A percentile compares a stretch with the other conserved stretches of the same genome.
Conservation (phyloP, 2,797 vertebrate genomes). For the Acanthornis magna region DNA sequence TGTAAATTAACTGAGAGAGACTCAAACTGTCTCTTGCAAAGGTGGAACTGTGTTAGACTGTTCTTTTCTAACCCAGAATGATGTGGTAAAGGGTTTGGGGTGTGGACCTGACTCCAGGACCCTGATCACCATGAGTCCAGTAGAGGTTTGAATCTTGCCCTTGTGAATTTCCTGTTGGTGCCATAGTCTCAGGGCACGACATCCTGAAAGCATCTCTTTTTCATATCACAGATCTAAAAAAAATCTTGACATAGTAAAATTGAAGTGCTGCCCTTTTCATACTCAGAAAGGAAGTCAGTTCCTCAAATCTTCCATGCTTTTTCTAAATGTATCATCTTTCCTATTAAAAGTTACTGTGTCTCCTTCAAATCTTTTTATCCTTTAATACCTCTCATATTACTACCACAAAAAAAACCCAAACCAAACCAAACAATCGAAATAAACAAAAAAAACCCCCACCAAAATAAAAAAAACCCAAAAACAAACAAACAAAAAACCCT, state of each 20-base stretch:
- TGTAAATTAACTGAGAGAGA: not conserved
- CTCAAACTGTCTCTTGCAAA: not conserved
- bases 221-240: not conserved
- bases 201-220: not conserved
- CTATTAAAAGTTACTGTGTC: not conserved
- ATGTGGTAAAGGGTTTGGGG: not conserved
- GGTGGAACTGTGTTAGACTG: not conserved
- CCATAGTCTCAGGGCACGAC: not conserved
- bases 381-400: not conserved
- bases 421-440: no score
- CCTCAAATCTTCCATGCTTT: not conserved
- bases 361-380: not conserved
- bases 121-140: not conserved
- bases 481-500: no score
- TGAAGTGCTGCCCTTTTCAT: not conserved
- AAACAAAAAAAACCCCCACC: no score
- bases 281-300: not conserved
- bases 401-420: not conserved
- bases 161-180: not conserved
- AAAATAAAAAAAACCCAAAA: no score
- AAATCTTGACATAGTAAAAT: not conserved
- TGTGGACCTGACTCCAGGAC: not conserved
- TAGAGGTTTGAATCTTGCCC: not conserved
- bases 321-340: not conserved
- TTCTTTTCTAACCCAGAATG: not conserved